Percentiles rank a stretch among this genome's conserved stretches.
phyloP scores from a whole-genome alignment of 92 coral and sea anemone genomes.

The Bergia sp. region DNA sequence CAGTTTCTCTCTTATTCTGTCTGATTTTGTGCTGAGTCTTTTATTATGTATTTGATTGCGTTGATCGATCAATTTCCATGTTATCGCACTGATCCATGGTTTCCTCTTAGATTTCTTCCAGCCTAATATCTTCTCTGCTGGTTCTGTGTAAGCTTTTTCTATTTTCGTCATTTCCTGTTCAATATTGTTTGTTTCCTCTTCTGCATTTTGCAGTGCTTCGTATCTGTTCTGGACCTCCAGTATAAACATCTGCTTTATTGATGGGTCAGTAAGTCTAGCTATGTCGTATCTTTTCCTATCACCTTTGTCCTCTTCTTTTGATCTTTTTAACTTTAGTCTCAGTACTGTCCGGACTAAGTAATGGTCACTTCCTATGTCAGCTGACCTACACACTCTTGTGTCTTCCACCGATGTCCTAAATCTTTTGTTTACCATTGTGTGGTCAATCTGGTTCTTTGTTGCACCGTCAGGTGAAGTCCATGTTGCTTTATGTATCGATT shows the following conservation, averaged over 20 bases:
- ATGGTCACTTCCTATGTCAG: conserved; percentile 28
- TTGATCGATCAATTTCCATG: not conserved
- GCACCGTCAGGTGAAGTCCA: conserved; percentile 31
- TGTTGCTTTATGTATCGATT: conserved; percentile 23
- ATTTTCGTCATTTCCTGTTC: conserved; percentile 19
- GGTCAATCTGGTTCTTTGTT: conserved; percentile 32
- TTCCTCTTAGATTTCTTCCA: not conserved
- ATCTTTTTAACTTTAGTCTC: conserved; percentile 19
- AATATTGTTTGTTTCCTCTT: conserved; percentile 18
- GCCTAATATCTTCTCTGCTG: not conserved
- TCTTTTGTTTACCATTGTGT: conserved; percentile 4
- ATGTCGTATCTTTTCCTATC: conserved; percentile 19
- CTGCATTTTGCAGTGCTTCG: conserved; percentile 23
- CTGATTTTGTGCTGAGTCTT: not conserved
- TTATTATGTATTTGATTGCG: not conserved
- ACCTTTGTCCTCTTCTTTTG: conserved; percentile 11
- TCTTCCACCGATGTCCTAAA: conserved; percentile 21
- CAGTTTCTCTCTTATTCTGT: not conserved
- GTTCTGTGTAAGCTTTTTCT: conserved; percentile 25
- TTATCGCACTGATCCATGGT: conserved; percentile 3
- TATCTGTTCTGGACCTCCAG: conserved; percentile 27
- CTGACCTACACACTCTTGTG: conserved; percentile 13
- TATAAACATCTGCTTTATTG: conserved; percentile 15
- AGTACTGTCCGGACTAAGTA: not conserved
- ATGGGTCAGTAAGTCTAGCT: conserved; percentile 19